These are phyloP conservation scores for Digitonthophagus gazella DNA, from an alignment of 2,888 invertebrate genomes.

Conservation along the genomic window DNA sequence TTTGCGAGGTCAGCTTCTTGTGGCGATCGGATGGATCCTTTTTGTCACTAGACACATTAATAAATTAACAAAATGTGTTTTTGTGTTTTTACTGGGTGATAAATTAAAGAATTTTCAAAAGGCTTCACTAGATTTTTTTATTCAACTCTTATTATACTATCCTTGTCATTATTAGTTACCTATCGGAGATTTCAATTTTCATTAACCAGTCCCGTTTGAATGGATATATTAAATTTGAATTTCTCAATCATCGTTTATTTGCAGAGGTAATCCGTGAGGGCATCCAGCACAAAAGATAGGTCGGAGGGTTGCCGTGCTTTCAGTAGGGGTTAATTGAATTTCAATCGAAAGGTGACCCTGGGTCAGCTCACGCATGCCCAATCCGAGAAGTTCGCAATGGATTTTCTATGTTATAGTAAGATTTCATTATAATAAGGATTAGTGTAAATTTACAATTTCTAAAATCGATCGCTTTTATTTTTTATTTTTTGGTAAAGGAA, in stretches of 20 bases:
- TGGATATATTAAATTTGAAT: slow-evolving; percentile 19
- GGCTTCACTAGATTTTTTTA: background rate
- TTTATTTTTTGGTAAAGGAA: too few species aligned
- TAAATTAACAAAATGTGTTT: slow-evolving; percentile 9
- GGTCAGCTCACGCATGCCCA: slow-evolving; percentile 22
- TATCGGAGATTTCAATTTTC: background rate
- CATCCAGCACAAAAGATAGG: background rate
- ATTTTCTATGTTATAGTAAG: background rate
- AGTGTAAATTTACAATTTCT: too few species aligned
- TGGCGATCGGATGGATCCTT: slow-evolving; percentile 6
- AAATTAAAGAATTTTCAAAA: too few species aligned
- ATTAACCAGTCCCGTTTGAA: background rate
- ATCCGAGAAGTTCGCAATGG: background rate
- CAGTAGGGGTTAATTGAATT: slow-evolving; percentile 27
- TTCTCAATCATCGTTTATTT: slow-evolving; percentile 21
- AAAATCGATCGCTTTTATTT: too few species aligned
- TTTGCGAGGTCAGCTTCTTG: background rate
- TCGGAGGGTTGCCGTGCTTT: background rate
- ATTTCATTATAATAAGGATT: background rate
- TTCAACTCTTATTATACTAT: background rate
- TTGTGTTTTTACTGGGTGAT: background rate
- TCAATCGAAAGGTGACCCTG: slow-evolving; percentile 26
- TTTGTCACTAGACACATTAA: slow-evolving; percentile 11
- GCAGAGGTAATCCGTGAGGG: slow-evolving; percentile 14
- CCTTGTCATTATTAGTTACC: background rate